Evolutionary conservation across 2,113 vertebrate genomes (phyloP), one percentile per base, ranked within the genome.

Genomic region (Trichechus manatus): DNA sequence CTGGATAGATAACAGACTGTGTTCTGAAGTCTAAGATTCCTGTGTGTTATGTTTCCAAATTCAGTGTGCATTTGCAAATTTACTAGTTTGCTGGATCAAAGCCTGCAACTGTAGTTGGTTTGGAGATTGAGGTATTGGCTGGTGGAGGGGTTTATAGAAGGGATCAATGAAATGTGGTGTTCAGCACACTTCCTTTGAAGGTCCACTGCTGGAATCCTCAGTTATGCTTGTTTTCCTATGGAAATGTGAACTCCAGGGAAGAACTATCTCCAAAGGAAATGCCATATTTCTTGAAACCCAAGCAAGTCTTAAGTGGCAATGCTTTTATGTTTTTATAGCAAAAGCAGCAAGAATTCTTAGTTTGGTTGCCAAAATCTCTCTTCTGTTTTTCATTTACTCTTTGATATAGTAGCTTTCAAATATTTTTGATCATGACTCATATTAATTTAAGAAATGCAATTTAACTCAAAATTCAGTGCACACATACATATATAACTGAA

Each of bases 121-220:
- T 96, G 68, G 59, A 95, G 25, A 93, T 50, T 4, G 64, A 90
- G 47, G 1, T 59, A 50, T 2, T 87, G 13, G 25, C 47, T 53
- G 14, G 42, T 82, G 93, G 74, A 83, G 59, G 78, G 93, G 42
- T 84, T 44, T 91, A 56, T 87, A 25, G 0, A 6, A 77, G 9
- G 13, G 17, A 89, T 87, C 1, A 0, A 42, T 29, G 27, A 93
- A 95, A 70, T 89, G 68, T 93, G 20, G n/a, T 75, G 47, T 75
- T 13, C 15, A 81, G 8, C 47, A 95, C 23, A 83, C 6, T 95
- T 72, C 39, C 89, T 97, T 66, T 96, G 95, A 96, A 94, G 50
- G 47, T 82, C 78, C 89, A 10, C 27, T 89, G 61, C 47, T 96
- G 59, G 53, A 96, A 27, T 97, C 15, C 31, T 93, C 61, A 87